A percentile compares a stretch with the other conserved stretches of the same genome.
Evolutionary conservation across 2,113 vertebrate species (phyloP).

Genomic region (Meriones unguiculatus): DNA sequence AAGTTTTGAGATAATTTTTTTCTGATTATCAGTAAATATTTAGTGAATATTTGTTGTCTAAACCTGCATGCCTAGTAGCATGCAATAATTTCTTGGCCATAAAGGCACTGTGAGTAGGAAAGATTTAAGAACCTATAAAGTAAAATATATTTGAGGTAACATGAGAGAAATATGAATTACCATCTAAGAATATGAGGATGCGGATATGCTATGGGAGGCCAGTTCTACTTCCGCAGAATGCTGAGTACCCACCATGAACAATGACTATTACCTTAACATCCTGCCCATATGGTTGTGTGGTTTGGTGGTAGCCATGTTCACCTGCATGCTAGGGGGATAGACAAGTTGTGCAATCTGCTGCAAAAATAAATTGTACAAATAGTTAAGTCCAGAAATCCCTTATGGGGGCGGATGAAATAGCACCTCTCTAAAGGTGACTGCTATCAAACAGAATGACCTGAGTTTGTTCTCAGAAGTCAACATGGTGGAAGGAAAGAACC

Average conservation of each 20-base stretch:
- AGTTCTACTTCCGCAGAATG: neutral
- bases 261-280: neutral
- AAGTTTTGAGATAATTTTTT: neutral
- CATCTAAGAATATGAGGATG: neutral
- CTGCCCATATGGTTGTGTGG: neutral
- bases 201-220: neutral
- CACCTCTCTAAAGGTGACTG: neutral
- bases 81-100: neutral
- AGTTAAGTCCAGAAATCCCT: neutral
- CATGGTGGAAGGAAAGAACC: neutral
- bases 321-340: neutral
- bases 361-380: neutral
- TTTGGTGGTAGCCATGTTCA: neutral
- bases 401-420: too few relatives aligned
- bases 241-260: neutral
- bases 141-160: neutral
- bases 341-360: neutral
- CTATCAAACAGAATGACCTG: neutral
- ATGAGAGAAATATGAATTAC: neutral
- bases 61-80: neutral
- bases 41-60: neutral
- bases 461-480: neutral
- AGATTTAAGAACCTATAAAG: neutral
- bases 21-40: neutral
- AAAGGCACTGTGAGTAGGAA: neutral